Conservation (phyloP, 2,113 vertebrate species). For the Verasper variegatus region DNA sequence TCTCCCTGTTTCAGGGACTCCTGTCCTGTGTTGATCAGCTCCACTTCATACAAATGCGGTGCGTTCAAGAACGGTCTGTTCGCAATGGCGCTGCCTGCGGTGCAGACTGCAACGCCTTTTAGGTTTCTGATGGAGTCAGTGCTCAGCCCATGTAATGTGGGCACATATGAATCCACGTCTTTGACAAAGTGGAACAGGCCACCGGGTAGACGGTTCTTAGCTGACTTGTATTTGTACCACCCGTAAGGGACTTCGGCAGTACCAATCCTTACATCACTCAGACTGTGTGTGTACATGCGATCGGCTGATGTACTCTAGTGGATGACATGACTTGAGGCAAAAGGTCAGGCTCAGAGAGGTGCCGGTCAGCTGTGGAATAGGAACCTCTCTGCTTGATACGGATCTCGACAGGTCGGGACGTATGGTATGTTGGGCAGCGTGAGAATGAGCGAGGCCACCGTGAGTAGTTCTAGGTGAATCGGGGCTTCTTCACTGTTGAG, state of each 20-base stretch:
- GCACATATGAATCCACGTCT: background rate
- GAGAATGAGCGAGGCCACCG: background rate
- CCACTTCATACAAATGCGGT: constrained; percentile 6
- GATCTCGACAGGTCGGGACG: background rate
- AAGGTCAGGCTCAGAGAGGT: no score
- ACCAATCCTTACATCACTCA: no score
- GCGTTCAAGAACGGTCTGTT: constrained; percentile 16
- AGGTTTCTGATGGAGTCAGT: background rate
- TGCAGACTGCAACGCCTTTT: background rate
- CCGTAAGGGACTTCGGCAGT: no score
- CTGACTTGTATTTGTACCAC: no score
- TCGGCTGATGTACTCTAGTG: no score
- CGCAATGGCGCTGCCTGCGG: background rate
- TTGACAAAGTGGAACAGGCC: no score
- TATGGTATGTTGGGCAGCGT: background rate
- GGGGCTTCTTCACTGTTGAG: background rate
- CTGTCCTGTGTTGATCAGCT: constrained; percentile 26
- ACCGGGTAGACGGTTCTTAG: no score
- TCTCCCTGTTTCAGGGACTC: constrained; percentile 5
- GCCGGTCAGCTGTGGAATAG: background rate
- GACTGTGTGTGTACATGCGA: no score
- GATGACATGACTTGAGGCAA: no score
- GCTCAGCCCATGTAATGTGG: constrained; percentile 1
- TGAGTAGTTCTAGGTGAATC: background rate
- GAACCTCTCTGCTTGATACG: background rate